Percentiles rank a stretch among this genome's conserved stretches.
Conservation (phyloP, 2,888 invertebrate species). For the Drosophila tanythrix region DNA sequence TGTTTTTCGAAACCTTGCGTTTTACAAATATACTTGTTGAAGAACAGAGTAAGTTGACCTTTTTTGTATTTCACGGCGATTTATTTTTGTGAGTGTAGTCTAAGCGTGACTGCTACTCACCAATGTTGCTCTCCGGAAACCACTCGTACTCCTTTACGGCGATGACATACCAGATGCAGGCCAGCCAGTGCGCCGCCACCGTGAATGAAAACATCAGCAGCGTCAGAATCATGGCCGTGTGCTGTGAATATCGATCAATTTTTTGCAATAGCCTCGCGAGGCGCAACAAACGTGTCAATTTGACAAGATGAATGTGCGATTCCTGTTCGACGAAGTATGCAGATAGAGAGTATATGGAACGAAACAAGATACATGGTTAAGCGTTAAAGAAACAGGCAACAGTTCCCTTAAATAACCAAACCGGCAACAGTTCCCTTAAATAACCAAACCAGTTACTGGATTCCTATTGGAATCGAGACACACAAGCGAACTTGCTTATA, state of each 20-base stretch:
- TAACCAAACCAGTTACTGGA: neutral
- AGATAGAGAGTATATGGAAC: constrained; percentile 9
- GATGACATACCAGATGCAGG: constrained; percentile 98
- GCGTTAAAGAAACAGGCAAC: constrained; percentile 11
- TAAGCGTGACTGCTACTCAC: constrained; percentile 86
- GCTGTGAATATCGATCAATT: constrained; percentile 98
- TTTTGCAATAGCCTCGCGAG: constrained; percentile 96
- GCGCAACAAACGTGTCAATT: constrained; percentile 94
- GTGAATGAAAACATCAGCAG: constrained; percentile 97
- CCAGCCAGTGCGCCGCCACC: constrained; percentile 97
- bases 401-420: neutral
- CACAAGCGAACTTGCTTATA: neutral
- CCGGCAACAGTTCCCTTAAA: neutral
- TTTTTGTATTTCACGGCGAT: neutral
- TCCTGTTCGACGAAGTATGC: constrained; percentile 85
- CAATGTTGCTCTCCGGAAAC: constrained; percentile 88
- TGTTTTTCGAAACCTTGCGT: neutral
- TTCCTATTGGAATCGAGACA: neutral
- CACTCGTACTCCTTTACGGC: constrained; percentile 93
- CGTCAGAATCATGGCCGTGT: constrained; percentile 96
- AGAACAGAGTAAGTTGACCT: neutral
- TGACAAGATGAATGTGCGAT: constrained; percentile 95
- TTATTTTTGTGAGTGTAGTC: neutral
- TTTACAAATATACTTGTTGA: neutral
- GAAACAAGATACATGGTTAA: constrained; percentile 48